Evolutionary conservation across 1,140 invertebrate species (phyloP).

Genomic region (Mercenaria mercenaria): DNA sequence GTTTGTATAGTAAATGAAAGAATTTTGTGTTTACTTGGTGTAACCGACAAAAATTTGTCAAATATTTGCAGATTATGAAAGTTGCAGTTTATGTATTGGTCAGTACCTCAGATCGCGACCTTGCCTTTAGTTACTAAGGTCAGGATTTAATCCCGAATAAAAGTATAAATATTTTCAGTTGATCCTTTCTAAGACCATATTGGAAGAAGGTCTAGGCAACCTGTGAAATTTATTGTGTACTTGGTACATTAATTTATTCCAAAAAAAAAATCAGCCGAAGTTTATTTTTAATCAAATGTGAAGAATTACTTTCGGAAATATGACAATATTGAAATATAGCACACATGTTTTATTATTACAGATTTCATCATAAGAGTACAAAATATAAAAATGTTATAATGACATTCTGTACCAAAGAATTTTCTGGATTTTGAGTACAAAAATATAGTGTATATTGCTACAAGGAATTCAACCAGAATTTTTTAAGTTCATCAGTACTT

Average conservation of each 20-base stretch:
- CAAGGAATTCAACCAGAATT: neutral
- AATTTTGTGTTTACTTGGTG: conserved; percentile 17
- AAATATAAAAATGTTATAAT: neutral
- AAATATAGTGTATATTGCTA: neutral
- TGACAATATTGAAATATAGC: conserved; percentile 15
- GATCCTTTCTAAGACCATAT: neutral
- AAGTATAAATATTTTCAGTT: conserved; percentile 3
- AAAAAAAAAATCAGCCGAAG: neutral
- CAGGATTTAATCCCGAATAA: neutral
- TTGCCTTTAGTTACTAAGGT: neutral
- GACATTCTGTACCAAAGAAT: neutral
- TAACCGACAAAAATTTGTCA: conserved; percentile 26
- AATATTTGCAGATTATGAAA: conserved; percentile 30
- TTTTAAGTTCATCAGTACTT: neutral
- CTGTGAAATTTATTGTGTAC: conserved; percentile 9
- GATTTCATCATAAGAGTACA: neutral
- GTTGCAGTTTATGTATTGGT: neutral
- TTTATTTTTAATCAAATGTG: neutral
- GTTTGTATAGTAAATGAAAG: neutral
- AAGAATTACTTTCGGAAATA: neutral
- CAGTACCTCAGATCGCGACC: neutral
- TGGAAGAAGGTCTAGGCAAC: neutral
- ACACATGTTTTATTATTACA: neutral
- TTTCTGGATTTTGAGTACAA: too few species aligned
- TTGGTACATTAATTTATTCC: conserved; percentile 22